Conservation (phyloP, 1,140 invertebrate genomes). For the Drosophila equinoxialis region DNA sequence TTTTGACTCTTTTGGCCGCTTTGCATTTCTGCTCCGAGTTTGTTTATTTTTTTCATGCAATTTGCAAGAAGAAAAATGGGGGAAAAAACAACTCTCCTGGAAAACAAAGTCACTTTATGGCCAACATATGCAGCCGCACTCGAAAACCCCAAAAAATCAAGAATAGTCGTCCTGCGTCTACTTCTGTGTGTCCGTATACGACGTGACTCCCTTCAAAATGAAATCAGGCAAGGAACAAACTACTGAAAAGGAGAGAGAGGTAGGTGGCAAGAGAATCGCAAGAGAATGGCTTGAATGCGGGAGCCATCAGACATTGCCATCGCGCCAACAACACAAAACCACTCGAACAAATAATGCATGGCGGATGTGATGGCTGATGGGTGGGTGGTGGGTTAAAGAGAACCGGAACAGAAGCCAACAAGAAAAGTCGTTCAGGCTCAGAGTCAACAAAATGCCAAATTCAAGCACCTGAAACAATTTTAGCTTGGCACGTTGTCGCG, state of each 20-base stretch:
- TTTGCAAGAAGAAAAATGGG: conserved; percentile 2
- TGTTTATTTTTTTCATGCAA: conserved; percentile 15
- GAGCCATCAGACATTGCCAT: background rate
- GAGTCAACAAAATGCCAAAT: conserved; percentile 79
- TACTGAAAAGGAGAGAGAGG: conserved; percentile 26
- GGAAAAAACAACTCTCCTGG: conserved; percentile 50
- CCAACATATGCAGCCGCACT: conserved; percentile 51
- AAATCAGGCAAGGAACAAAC: conserved; percentile 47
- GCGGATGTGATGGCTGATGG: conserved; percentile 28
- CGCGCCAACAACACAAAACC: conserved; percentile 23
- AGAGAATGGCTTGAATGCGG: conserved; percentile 14
- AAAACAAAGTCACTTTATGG: conserved; percentile 63
- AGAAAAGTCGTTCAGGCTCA: conserved; percentile 72
- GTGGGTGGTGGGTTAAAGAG: background rate
- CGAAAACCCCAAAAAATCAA: background rate
- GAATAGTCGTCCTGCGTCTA: background rate
- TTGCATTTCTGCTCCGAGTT: conserved; percentile 11
- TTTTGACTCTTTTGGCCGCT: too few relatives aligned
- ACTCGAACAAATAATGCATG: conserved; percentile 73
- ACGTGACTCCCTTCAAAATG: conserved; percentile 53
- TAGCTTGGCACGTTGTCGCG: conserved; percentile 66
- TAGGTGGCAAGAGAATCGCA: background rate
- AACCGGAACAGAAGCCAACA: conserved; percentile 36
- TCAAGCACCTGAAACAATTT: conserved; percentile 79
- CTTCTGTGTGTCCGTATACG: background rate